Percentiles rank a stretch among this genome's conserved stretches.
Evolutionary conservation across 2,888 invertebrate species (phyloP).

Genomic region (Furcula furcula): DNA sequence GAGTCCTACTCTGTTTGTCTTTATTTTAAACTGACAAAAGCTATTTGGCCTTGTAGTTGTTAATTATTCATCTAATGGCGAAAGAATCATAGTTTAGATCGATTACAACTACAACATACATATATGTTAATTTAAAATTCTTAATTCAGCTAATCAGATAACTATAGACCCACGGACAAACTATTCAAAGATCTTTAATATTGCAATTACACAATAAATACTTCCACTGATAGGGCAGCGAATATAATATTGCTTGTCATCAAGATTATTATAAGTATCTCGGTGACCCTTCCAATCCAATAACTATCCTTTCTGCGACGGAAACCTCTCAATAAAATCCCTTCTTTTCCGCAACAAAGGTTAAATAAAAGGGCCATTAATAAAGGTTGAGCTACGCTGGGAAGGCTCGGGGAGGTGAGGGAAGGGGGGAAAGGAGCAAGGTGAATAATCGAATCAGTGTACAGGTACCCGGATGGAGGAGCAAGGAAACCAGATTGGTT

Average conservation of each 20-base stretch:
- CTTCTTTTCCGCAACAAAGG: conserved; percentile 21
- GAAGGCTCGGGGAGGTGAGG: conserved; percentile 1
- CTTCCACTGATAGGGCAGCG: too few relatives aligned
- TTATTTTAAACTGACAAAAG: conserved; percentile 19
- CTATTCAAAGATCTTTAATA: too few relatives aligned
- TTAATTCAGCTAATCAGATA: too few relatives aligned
- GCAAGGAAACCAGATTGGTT: conserved; percentile 12
- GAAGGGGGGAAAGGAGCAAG: conserved; percentile 6
- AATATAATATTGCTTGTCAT: too few relatives aligned
- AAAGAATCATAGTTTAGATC: too few relatives aligned
- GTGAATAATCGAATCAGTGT: conserved; percentile 28
- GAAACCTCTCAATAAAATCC: conserved; percentile 7
- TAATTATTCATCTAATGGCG: too few relatives aligned
- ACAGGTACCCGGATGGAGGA: conserved; percentile 12
- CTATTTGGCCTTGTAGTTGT: too few relatives aligned
- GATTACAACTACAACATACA: too few relatives aligned
- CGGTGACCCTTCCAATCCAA: conserved; percentile 8
- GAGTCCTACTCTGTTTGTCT: conserved; percentile 20
- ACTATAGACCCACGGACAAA: too few relatives aligned
- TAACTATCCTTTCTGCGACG: conserved; percentile 4
- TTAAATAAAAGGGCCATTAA: conserved; percentile 25
- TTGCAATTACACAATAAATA: too few relatives aligned
- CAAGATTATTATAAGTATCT: too few relatives aligned
- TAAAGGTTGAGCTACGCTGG: conserved; percentile 14
- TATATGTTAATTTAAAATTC: too few relatives aligned